phyloP scores from a whole-genome alignment of 2,888 invertebrate genomes.

The Leucoma salicis region DNA sequence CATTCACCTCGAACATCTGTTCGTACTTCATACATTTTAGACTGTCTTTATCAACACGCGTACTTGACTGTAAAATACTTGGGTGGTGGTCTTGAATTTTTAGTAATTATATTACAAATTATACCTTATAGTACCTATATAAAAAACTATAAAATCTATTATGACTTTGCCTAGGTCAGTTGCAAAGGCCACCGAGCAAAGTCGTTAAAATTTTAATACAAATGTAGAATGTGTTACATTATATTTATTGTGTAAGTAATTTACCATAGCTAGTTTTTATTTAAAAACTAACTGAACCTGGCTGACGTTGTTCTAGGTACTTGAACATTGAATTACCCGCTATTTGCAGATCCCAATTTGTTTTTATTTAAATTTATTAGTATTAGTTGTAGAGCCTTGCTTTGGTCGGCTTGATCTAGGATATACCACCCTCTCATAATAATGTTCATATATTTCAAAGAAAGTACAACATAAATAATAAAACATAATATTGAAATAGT shows the following conservation, averaged over 20 bases:
- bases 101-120: constrained; percentile 24
- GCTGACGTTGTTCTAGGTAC: too few relatives aligned
- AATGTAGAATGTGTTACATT: not conserved
- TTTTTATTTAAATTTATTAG: too few relatives aligned
- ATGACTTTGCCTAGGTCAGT: constrained; percentile 33
- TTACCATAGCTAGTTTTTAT: constrained; percentile 16
- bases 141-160: constrained; percentile 28
- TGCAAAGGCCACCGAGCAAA: constrained; percentile 26
- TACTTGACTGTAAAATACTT: constrained; percentile 46
- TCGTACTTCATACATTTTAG: constrained; percentile 73
- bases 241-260: not conserved
- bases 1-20: constrained; percentile 77
- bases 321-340: too few relatives aligned
- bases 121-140: constrained; percentile 9
- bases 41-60: constrained; percentile 58
- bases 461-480: too few relatives aligned
- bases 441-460: too few relatives aligned
- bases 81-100: constrained; percentile 24
- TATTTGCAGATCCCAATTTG: too few relatives aligned
- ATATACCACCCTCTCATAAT: too few relatives aligned
- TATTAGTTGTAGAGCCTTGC: too few relatives aligned
- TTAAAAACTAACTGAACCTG: too few relatives aligned
- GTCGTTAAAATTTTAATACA: constrained; percentile 25
- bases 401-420: too few relatives aligned
- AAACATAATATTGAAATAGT: too few relatives aligned